These are phyloP conservation scores for Carcharodon carcharias DNA, from an alignment of 2,797 vertebrate genomes.

Conservation along the genomic window DNA sequence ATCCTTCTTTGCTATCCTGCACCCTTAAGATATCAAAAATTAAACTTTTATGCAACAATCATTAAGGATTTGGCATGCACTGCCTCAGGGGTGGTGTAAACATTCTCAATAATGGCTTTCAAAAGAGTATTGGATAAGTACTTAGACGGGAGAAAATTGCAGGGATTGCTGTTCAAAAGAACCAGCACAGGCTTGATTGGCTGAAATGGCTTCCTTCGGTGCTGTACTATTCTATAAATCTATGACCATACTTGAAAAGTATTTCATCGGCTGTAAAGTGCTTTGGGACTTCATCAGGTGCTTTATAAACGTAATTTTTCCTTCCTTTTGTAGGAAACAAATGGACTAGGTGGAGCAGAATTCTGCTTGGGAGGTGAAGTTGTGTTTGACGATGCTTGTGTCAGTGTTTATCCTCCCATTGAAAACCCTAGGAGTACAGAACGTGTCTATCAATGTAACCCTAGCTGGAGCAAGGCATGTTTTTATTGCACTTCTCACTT, in stretches of 20 bases:
- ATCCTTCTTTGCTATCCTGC: background rate
- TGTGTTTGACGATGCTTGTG: background rate
- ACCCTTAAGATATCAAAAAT: background rate
- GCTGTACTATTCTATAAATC: background rate
- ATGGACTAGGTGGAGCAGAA: background rate
- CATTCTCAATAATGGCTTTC: too few species aligned
- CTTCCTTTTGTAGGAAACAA: background rate
- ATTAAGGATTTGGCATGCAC: too few species aligned
- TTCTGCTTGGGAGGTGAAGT: background rate
- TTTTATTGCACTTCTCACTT: background rate
- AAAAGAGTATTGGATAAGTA: background rate
- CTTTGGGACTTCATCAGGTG: background rate
- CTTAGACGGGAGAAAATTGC: background rate
- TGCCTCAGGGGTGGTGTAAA: background rate
- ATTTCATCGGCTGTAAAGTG: background rate
- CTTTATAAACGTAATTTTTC: background rate
- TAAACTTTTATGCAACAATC: too few species aligned
- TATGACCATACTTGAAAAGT: background rate
- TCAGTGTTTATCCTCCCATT: background rate
- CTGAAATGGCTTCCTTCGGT: background rate
- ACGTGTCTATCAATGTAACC: background rate
- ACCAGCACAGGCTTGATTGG: background rate
- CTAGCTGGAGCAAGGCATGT: background rate
- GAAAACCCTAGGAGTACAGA: background rate
- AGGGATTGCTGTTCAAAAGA: background rate